Conservation (phyloP, 2,888 invertebrate genomes). For the Hirtodrosophila histrioides region DNA sequence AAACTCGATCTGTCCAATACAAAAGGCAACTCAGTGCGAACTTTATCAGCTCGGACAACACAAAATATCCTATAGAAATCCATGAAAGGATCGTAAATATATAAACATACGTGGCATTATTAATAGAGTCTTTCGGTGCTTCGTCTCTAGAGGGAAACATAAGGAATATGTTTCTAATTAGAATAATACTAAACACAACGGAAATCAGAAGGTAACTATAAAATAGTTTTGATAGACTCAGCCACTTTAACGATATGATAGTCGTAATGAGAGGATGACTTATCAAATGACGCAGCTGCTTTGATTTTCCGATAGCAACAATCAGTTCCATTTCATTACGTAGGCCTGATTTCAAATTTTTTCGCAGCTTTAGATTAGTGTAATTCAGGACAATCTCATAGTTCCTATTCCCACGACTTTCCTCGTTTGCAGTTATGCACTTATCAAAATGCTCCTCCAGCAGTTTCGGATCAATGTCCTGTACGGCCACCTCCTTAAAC, state of each 20-base stretch:
- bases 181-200: not conserved
- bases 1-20: not conserved
- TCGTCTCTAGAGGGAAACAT: not conserved
- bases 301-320: slow-evolving; percentile 87
- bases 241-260: slow-evolving; percentile 92
- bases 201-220: not conserved
- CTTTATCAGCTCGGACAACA: not conserved
- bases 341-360: slow-evolving; percentile 90
- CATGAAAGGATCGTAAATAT: not conserved
- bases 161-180: not conserved
- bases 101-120: too few species aligned
- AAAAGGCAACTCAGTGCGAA: not conserved
- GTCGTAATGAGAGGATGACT: slow-evolving; percentile 91
- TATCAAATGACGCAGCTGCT: slow-evolving; percentile 88
- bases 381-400: slow-evolving; percentile 90
- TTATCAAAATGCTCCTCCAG: slow-evolving; percentile 89
- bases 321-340: slow-evolving; percentile 64
- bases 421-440: slow-evolving; percentile 87
- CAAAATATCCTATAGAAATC: not conserved
- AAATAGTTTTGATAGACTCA: slow-evolving; percentile 81
- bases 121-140: too few species aligned
- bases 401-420: slow-evolving; percentile 87
- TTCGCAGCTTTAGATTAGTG: slow-evolving; percentile 86
- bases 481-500: slow-evolving; percentile 88
- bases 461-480: slow-evolving; percentile 88